Evolutionary conservation across 2,797 vertebrate species (phyloP).

Genomic region (Sebastes steindachneri): DNA sequence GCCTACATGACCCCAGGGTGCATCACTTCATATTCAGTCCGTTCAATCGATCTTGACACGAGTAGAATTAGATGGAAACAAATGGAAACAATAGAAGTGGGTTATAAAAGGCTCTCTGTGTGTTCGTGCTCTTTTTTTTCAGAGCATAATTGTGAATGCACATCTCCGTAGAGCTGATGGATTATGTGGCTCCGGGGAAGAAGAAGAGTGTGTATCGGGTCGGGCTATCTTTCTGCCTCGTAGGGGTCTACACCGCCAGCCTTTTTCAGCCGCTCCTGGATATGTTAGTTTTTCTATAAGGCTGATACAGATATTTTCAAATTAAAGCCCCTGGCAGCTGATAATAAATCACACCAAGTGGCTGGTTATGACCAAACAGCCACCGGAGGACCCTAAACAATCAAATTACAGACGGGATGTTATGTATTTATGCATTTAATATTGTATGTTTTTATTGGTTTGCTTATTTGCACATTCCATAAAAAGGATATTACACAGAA

Average conservation of each 20-base stretch:
- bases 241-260: background rate
- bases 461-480: background rate
- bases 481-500: background rate
- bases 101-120: conserved; percentile 19
- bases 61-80: conserved; percentile 52
- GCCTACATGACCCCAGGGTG: conserved; percentile 48
- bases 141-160: background rate
- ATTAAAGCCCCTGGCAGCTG: background rate
- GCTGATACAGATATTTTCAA: conserved; percentile 5
- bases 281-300: background rate
- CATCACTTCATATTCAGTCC: conserved; percentile 41
- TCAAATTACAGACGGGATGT: background rate
- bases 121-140: conserved; percentile 1
- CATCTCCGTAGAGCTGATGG: conserved; percentile 22
- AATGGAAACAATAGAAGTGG: conserved; percentile 43
- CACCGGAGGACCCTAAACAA: background rate
- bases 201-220: background rate
- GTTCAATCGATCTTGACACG: conserved; percentile 54
- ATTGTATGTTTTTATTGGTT: background rate
- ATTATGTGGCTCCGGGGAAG: conserved; percentile 27
- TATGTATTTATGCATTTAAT: background rate
- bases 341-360: background rate
- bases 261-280: conserved; percentile 19
- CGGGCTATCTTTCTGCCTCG: background rate
- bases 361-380: background rate